Conservation (phyloP, 1,140 invertebrate species). For the Campodea augens region DNA sequence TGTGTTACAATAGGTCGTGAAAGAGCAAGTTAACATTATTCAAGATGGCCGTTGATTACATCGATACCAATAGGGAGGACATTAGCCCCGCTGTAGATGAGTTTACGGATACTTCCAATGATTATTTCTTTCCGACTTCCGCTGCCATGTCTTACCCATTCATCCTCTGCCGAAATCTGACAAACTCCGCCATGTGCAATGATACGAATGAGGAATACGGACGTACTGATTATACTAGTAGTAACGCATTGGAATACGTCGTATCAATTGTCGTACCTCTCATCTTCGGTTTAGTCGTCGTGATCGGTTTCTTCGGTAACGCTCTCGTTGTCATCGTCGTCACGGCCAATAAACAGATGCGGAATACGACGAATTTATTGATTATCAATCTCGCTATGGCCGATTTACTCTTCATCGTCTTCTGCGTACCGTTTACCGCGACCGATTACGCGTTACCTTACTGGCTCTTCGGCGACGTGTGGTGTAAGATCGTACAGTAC, state of each 20-base stretch:
- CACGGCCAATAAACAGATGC: constrained; percentile 69
- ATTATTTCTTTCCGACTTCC: no score
- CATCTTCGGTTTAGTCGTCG: constrained; percentile 68
- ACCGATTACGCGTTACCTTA: constrained; percentile 64
- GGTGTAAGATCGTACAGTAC: constrained; percentile 77
- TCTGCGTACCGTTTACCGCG: constrained; percentile 88
- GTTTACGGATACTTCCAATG: no score
- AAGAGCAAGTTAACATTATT: no score
- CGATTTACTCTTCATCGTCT: constrained; percentile 82
- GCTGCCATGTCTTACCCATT: no score
- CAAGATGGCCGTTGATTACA: no score
- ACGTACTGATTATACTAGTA: constrained; percentile 15
- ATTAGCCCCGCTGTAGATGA: no score
- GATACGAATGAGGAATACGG: background rate
- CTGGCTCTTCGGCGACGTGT: constrained; percentile 79
- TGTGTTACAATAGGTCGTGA: no score
- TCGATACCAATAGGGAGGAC: no score
- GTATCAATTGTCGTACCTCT: constrained; percentile 58
- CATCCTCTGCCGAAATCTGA: background rate
- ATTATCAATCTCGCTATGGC: constrained; percentile 77
- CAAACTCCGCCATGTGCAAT: background rate
- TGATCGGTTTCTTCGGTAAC: constrained; percentile 76
- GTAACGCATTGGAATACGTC: constrained; percentile 28
- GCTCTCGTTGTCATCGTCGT: constrained; percentile 67
- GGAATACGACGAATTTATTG: constrained; percentile 79